Evolutionary conservation across 2,888 invertebrate species (phyloP), one percentile per base, ranked within the genome.

Genomic region (Leuctra nigra): DNA sequence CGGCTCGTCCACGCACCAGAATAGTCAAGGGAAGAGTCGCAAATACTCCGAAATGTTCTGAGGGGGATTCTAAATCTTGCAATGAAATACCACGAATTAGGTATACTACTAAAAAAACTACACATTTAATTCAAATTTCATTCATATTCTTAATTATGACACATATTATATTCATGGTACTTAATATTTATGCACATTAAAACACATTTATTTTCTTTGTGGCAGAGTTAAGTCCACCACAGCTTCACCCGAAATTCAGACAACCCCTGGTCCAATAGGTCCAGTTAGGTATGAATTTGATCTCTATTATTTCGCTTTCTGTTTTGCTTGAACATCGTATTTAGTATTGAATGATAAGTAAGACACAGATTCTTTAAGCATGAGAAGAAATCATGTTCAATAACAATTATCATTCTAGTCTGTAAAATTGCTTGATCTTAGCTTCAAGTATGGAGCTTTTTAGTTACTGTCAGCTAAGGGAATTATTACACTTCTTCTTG

Each of bases 171-270:
- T 39, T 39, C 39, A 39, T 39, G 16, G 20, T 2, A 14, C 9
- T n/a, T 18, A 18, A n/a, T n/a, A n/a, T n/a, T n/a, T n/a, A n/a
- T n/a, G n/a, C n/a, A n/a, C n/a, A n/a, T n/a, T n/a, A n/a, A n/a
- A n/a, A n/a, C n/a, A n/a, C 13, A 11, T n/a, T 39, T 14, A n/a
- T 20, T 56, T 54, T 33, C 59, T 55, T 55, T 57, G 44, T 57
- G 59, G 61, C 66, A 67, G 67, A 67, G 64, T 63, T 55, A 65
- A 65, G 58, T 66, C 66, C 57, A 62, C 64, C 55, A 62, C 64
- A 50, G 59, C 63, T 44, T 55, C 63, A 54, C 61, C 63, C 60
- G 62, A 64, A 52, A 64, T 62, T 62, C 66, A 65, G 62, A 61
- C 65, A 48, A 64, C 65, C 59, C 65, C 66, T 64, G 66, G 23